Evolutionary conservation across 2,888 invertebrate species (phyloP).

Genomic region (Shargacucullia verbasci): DNA sequence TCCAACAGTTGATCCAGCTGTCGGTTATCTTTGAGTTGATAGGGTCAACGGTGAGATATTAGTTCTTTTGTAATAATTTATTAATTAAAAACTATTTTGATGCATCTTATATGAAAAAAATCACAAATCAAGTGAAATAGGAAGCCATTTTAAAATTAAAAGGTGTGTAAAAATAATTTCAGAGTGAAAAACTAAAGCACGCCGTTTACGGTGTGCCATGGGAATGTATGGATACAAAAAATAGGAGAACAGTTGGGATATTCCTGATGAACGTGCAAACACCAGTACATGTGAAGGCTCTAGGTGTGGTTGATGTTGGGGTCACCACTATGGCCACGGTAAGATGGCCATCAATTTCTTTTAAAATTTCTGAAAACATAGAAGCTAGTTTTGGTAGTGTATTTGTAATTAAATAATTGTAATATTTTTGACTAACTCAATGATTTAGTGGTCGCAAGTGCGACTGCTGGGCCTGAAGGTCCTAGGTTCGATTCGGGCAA

Average conservation of each 20-base stretch:
- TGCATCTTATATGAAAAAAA: too few species aligned
- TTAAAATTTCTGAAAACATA: not conserved
- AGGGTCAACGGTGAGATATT: constrained; percentile 54
- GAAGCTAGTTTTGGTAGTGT: too few species aligned
- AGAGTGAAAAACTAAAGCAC: constrained; percentile 61
- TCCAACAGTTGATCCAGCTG: constrained; percentile 60
- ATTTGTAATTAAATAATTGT: too few species aligned
- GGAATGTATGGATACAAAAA: constrained; percentile 62
- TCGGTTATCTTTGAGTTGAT: constrained; percentile 62
- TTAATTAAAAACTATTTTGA: too few species aligned
- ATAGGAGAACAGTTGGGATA: constrained; percentile 52
- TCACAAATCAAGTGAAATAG: too few species aligned
- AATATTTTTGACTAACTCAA: too few species aligned
- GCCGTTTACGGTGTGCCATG: constrained; percentile 65
- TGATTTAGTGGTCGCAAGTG: too few species aligned
- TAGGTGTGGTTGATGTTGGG: constrained; percentile 60
- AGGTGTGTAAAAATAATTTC: constrained; percentile 2
- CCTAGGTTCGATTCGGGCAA: too few species aligned
- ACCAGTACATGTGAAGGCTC: constrained; percentile 60
- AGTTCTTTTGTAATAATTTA: too few species aligned
- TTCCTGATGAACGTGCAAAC: constrained; percentile 58
- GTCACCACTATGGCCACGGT: constrained; percentile 66
- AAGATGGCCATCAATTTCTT: constrained; percentile 3
- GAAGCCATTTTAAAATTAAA: not conserved
- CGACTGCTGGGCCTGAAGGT: too few species aligned